Evolutionary conservation across 2,797 vertebrate genomes (phyloP), one percentile per base, ranked within the genome.

Genomic region (Hydrolagus colliei): DNA sequence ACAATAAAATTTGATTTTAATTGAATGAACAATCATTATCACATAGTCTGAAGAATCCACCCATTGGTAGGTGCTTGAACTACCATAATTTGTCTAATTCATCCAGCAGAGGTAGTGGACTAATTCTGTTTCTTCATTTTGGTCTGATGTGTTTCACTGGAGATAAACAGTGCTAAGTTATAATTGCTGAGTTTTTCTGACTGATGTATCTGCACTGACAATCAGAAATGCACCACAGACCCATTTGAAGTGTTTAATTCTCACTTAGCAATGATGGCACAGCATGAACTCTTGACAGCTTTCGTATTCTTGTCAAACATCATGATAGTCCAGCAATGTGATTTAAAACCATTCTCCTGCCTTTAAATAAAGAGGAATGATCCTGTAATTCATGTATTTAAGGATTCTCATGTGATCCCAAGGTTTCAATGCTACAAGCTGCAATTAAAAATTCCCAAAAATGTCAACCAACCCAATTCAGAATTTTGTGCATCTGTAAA

Each of bases 241-340:
- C 79, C 79, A 71, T 84, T 84, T 84, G 71, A 84, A 84, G 79
- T 67, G 67, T 84, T 84, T 67, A 84, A 84, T 84, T 90, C 90
- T 91, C 88, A 86, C 88, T 87, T 87, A 91, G 89, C 90, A 92
- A 92, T 87, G 87, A 90, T 87, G 89, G 87, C 87, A 90, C 91
- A 91, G 91, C 89, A 88, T 87, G 91, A 92, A 90, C 91, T 90
- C 91, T 89, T 91, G 89, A 91, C 79, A 84, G 88, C 90, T 91
- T 92, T 91, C 90, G 90, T 89, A 90, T 89, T 88, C 90, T 92
- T 92, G 91, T 92, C 91, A 92, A 91, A 92, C 89, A 89, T 86
- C 87, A 91, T 91, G 90, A 89, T 87, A 85, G 85, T 89, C 86
- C 86, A 68, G 86, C 88, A 89, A 87, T 88, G 88, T 89, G 88